These are phyloP conservation scores for Lasioglossum baleicum DNA, from an alignment of 1,140 invertebrate genomes.

Conservation along the genomic window DNA sequence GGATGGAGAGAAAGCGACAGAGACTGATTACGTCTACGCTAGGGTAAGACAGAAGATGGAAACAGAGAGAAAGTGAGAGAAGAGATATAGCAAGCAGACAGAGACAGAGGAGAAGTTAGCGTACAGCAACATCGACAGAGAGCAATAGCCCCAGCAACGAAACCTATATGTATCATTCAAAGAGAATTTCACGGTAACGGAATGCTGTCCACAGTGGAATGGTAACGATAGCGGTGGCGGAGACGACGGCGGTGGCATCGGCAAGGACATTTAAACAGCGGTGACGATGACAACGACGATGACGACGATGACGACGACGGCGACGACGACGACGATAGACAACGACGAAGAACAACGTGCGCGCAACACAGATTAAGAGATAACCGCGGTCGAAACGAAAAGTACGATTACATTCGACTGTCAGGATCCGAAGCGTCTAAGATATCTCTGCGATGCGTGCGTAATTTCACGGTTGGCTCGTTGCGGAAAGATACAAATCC, in stretches of 20 bases:
- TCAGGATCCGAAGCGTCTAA: neutral
- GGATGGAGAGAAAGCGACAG: neutral
- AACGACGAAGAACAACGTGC: neutral
- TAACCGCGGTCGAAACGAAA: neutral
- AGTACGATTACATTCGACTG: neutral
- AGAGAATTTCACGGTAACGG: neutral
- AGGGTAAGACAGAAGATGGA: neutral
- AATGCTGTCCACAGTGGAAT: conserved; percentile 9
- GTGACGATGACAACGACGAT: neutral
- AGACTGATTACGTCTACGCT: neutral
- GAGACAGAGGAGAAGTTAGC: neutral
- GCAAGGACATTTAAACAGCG: neutral
- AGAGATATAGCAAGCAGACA: neutral
- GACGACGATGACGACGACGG: neutral
- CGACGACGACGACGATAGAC: neutral
- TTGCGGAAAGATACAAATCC: neutral
- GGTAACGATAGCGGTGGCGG: neutral
- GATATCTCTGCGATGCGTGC: neutral
- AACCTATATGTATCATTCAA: neutral
- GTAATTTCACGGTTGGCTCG: neutral
- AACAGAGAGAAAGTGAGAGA: neutral
- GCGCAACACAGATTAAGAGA: too few species aligned
- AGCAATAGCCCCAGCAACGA: neutral
- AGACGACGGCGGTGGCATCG: neutral
- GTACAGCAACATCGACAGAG: neutral